Conservation (phyloP, 2,888 invertebrate species). For the Mycalesis mineus region DNA sequence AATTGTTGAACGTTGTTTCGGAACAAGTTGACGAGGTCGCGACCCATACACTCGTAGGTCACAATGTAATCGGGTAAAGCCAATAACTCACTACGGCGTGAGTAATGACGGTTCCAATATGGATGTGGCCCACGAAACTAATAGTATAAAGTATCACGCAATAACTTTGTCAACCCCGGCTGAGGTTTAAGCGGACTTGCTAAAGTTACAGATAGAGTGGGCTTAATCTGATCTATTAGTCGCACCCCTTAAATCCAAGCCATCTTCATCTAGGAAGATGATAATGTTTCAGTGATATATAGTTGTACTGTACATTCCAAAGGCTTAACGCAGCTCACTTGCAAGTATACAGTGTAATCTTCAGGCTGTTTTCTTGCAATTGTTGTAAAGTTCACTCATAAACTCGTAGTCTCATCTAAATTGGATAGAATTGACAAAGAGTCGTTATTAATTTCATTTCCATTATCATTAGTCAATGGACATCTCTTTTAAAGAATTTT, state of each 20-base stretch:
- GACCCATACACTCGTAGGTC: not conserved
- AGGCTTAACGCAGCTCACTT: too few relatives aligned
- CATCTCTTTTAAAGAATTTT: too few relatives aligned
- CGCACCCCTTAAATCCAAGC: not conserved
- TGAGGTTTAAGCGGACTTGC: not conserved
- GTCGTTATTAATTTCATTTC: too few relatives aligned
- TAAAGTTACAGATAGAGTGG: not conserved
- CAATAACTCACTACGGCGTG: slow-evolving; percentile 10
- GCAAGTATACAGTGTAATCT: too few relatives aligned
- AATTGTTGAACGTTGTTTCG: not conserved
- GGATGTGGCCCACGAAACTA: not conserved
- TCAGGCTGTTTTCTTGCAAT: too few relatives aligned
- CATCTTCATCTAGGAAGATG: not conserved
- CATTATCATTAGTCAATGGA: too few relatives aligned
- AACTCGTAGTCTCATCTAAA: too few relatives aligned
- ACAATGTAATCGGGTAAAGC: slow-evolving; percentile 5
- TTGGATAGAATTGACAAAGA: too few relatives aligned
- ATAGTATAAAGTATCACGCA: not conserved
- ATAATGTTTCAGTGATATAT: too few relatives aligned
- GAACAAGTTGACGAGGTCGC: not conserved
- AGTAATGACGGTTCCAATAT: slow-evolving; percentile 11
- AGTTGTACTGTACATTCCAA: too few relatives aligned
- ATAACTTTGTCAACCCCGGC: not conserved
- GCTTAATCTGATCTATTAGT: not conserved
- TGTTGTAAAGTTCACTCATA: too few relatives aligned